A percentile compares a stretch with the other conserved stretches of the same genome.
Evolutionary conservation across 2,797 vertebrate genomes (phyloP).

Genomic region (Siniperca scherzeri): DNA sequence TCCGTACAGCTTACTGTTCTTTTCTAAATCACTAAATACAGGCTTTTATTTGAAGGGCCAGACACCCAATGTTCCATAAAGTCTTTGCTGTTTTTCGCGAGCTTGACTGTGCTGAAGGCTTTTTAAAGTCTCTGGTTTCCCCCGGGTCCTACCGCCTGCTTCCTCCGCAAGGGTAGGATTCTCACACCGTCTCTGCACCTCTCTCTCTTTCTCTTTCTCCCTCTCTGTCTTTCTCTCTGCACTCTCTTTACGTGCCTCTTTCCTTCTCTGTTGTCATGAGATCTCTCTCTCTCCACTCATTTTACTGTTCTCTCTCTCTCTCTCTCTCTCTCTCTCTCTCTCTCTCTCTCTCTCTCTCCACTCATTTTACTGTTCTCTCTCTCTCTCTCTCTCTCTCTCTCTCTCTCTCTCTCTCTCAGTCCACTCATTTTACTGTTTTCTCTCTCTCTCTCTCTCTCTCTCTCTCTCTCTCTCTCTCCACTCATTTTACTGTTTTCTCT

Average conservation of each 20-base stretch:
- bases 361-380: no score
- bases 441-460: constrained; percentile 26
- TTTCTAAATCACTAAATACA: rapidly evolving
- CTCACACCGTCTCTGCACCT: not conserved
- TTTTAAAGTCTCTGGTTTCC: not conserved
- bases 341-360: no score
- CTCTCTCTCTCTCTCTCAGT: constrained; percentile 31
- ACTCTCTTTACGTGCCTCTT: not conserved
- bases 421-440: no score
- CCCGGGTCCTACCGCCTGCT: constrained; percentile 67
- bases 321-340: no score
- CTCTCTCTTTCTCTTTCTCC: not conserved
- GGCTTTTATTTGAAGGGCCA: constrained; percentile 39
- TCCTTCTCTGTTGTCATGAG: constrained; percentile 24
- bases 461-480: constrained; percentile 21
- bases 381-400: constrained; percentile 1
- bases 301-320: constrained; percentile 23
- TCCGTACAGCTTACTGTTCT: not conserved
- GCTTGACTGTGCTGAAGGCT: constrained; percentile 20
- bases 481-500: no score
- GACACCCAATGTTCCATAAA: not conserved
- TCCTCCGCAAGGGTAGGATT: constrained; percentile 42
- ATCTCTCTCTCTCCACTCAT: constrained; percentile 42
- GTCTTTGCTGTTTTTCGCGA: not conserved
- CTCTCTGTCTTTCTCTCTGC: not conserved